Evolutionary conservation across 2,888 invertebrate species (phyloP).

Genomic region (Tetheella fluctuosa): DNA sequence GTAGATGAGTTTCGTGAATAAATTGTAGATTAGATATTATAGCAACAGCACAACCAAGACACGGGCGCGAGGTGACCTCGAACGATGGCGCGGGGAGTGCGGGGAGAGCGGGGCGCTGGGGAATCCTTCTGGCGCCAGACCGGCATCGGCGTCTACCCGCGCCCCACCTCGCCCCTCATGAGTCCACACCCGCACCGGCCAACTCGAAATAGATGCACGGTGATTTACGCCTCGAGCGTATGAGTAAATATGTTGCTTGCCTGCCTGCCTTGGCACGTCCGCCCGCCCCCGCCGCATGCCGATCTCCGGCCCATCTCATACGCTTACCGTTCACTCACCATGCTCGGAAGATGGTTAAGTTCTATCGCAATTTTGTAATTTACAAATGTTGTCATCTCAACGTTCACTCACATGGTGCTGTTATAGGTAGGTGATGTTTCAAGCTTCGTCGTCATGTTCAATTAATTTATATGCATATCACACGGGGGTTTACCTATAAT

Average conservation of each 20-base stretch:
- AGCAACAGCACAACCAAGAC: constrained; percentile 47
- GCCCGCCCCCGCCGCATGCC: constrained; percentile 71
- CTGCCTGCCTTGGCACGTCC: constrained; percentile 81
- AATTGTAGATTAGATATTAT: constrained; percentile 44
- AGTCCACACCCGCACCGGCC: constrained; percentile 63
- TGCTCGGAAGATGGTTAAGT: constrained; percentile 21
- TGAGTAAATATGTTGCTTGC: constrained; percentile 81
- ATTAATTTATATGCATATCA: not conserved
- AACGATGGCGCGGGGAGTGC: constrained; percentile 50
- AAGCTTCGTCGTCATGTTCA: not conserved
- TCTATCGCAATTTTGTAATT: constrained; percentile 15
- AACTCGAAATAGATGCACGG: constrained; percentile 82
- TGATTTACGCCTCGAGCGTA: constrained; percentile 82
- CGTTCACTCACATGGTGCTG: not conserved
- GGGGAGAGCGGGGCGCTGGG: constrained; percentile 76
- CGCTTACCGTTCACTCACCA: constrained; percentile 36
- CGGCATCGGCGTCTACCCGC: constrained; percentile 79
- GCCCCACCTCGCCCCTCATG: constrained; percentile 57
- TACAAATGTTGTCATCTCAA: not conserved
- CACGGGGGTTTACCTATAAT: not conserved
- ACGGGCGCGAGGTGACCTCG: constrained; percentile 64
- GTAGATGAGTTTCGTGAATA: constrained; percentile 34
- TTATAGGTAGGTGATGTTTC: not conserved
- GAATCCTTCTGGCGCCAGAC: constrained; percentile 85
- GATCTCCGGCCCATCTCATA: constrained; percentile 55